phyloP scores from a whole-genome alignment of 2,113 vertebrate genomes.

The Delphinapterus leucas region DNA sequence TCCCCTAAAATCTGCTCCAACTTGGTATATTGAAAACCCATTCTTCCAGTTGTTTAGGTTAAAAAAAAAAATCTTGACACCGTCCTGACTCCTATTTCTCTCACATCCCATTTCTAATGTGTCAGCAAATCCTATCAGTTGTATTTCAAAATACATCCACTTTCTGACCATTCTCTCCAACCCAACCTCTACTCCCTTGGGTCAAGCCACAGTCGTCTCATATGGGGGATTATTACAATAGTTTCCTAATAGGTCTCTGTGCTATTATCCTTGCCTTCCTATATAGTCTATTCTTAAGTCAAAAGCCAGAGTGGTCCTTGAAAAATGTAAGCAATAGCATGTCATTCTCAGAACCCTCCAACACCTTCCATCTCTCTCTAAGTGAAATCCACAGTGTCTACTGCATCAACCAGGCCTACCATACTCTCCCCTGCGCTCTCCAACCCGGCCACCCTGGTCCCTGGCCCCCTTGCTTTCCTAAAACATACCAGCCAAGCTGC shows the following conservation, averaged over 20 bases:
- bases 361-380: neutral
- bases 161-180: neutral
- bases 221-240: too few species aligned
- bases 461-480: neutral
- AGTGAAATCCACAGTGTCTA: neutral
- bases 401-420: too few species aligned
- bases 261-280: neutral
- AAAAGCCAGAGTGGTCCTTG: neutral
- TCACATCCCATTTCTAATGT: neutral
- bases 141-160: neutral
- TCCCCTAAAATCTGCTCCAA: neutral
- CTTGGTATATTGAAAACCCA: neutral
- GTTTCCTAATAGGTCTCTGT: neutral
- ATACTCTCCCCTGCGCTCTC: neutral
- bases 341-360: neutral
- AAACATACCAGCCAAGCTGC: neutral
- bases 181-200: neutral
- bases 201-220: neutral
- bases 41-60: neutral
- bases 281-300: neutral
- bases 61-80: neutral
- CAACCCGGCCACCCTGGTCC: fast-evolving
- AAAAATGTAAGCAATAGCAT: neutral
- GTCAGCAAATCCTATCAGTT: neutral
- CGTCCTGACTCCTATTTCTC: neutral